Percentiles rank a stretch among this genome's conserved stretches.
phyloP scores from a whole-genome alignment of 2,113 vertebrate species.

The Parotia lawesii region DNA sequence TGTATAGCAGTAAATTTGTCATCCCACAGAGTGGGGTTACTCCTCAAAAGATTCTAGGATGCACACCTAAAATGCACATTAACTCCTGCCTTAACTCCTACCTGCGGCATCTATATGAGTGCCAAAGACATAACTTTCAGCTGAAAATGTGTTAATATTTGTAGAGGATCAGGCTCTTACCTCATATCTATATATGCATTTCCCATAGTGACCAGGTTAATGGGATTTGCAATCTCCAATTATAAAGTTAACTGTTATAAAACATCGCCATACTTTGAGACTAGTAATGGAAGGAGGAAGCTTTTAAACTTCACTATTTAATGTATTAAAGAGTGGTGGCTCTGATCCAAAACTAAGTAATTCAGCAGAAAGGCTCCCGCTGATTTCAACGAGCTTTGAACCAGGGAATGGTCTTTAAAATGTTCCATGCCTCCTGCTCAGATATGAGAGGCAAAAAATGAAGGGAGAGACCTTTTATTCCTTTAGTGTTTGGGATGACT shows the following conservation, averaged over 20 bases:
- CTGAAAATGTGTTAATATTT: neutral
- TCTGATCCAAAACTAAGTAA: neutral
- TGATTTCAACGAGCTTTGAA: neutral
- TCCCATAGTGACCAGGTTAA: neutral
- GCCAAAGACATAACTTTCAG: neutral
- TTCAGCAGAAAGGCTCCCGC: neutral
- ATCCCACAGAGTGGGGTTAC: neutral
- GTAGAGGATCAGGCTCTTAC: neutral
- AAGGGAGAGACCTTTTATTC: neutral
- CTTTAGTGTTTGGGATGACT: slow-evolving; percentile 37
- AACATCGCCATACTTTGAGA: neutral
- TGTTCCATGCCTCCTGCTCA: neutral
- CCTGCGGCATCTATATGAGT: neutral
- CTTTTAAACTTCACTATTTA: neutral
- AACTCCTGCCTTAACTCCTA: neutral
- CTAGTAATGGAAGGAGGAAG: neutral
- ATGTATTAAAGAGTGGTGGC: neutral
- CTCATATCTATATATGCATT: neutral
- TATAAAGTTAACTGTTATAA: neutral
- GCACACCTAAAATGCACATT: neutral
- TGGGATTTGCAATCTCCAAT: neutral
- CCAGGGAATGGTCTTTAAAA: neutral
- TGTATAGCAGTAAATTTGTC: neutral
- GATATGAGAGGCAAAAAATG: neutral
- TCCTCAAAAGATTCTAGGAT: neutral